phyloP scores from a whole-genome alignment of 1,140 invertebrate species.

The Scylla paramamosain region DNA sequence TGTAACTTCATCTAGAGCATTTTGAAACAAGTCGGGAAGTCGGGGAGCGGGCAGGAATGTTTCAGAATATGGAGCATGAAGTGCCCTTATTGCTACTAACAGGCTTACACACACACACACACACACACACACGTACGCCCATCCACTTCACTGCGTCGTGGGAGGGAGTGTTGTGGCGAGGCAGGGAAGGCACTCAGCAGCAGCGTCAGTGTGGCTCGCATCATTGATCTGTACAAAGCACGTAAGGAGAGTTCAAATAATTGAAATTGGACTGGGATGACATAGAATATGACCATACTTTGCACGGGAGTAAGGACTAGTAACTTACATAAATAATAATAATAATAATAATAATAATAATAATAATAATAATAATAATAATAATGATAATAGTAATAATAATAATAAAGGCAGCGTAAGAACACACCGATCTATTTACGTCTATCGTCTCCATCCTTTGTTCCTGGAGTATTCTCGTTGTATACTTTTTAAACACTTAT shows the following conservation, averaged over 20 bases:
- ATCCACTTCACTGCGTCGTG: not conserved
- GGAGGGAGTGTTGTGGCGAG: not conserved
- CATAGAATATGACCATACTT: not conserved
- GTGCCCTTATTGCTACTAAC: not conserved
- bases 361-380: no score
- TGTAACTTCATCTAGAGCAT: no score
- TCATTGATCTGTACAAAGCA: not conserved
- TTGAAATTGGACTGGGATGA: not conserved
- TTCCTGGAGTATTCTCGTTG: no score
- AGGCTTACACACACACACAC: not conserved
- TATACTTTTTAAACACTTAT: no score
- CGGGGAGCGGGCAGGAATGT: no score
- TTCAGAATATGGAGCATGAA: not conserved
- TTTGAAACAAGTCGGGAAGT: no score
- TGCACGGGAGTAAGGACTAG: not conserved
- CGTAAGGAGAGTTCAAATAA: not conserved
- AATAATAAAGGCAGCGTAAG: no score
- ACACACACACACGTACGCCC: not conserved
- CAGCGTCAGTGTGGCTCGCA: not conserved
- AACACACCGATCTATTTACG: no score
- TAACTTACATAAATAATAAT: no score
- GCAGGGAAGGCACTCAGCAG: not conserved
- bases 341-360: not conserved
- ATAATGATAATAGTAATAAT: no score
- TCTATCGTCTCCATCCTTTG: no score